These are phyloP conservation scores for Notamacropus eugenii DNA, from an alignment of 2,797 vertebrate genomes.

Conservation along the genomic window DNA sequence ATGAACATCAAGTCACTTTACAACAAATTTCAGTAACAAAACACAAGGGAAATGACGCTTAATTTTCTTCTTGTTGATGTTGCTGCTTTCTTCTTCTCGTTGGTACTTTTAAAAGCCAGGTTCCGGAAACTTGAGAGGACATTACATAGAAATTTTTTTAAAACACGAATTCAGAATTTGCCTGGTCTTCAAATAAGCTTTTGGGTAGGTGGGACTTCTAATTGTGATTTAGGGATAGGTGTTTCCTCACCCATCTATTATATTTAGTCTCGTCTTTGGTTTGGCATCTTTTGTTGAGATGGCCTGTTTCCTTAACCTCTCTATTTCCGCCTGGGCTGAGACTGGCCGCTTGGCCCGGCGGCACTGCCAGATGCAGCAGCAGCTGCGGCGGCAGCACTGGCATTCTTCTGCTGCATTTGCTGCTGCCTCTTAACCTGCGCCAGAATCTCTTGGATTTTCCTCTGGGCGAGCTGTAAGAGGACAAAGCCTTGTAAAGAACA, in stretches of 20 bases:
- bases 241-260: conserved; percentile 85
- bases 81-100: conserved; percentile 35
- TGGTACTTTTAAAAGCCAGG: conserved; percentile 89
- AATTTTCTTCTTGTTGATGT: not conserved
- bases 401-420: conserved; percentile 92
- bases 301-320: conserved; percentile 88
- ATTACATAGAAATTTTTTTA: conserved; percentile 95
- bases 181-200: conserved; percentile 90
- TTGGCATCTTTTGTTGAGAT: conserved; percentile 90
- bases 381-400: conserved; percentile 23
- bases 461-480: conserved; percentile 93
- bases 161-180: conserved; percentile 89
- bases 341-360: conserved; percentile 87
- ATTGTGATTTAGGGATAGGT: conserved; percentile 86
- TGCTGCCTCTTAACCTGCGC: conserved; percentile 98
- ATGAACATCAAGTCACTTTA: conserved; percentile 86
- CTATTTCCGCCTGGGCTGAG: conserved; percentile 94
- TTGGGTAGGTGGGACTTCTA: conserved; percentile 88
- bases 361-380: not conserved
- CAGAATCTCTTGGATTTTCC: conserved; percentile 99
- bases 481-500: conserved; percentile 53
- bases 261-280: conserved; percentile 90
- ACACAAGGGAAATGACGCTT: conserved; percentile 87
- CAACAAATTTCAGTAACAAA: conserved; percentile 87
- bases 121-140: conserved; percentile 92